Evolutionary conservation across 64 coral and sea anemone species (phyloP).

Genomic region (Anthopleura sola): DNA sequence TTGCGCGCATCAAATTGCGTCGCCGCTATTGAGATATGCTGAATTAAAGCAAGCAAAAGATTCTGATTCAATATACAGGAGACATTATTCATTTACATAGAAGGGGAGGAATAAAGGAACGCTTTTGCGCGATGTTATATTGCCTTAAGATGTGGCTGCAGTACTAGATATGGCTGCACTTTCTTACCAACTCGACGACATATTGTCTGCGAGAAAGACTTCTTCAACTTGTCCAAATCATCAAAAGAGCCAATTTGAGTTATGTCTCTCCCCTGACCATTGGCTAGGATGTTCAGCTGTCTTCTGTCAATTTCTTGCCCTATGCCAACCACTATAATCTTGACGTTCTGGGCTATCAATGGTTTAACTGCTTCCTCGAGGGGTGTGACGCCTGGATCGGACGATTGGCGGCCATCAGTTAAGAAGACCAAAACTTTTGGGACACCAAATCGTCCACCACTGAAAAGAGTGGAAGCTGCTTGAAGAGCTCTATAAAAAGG

Average conservation of each 20-base stretch:
- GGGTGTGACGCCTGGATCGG: conserved; percentile 20
- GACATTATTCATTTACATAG: no score
- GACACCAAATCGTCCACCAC: conserved; percentile 27
- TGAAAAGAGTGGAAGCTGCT: conserved; percentile 12
- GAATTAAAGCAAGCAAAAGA: no score
- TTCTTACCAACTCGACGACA: conserved; percentile 29
- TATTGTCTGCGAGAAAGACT: conserved; percentile 17
- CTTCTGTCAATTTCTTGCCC: conserved; percentile 46
- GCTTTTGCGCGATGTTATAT: no score
- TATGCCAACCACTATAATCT: conserved; percentile 53
- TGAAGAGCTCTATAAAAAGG: conserved; percentile 13
- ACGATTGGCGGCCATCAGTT: conserved; percentile 59
- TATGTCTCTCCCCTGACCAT: conserved; percentile 17
- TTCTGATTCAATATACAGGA: no score
- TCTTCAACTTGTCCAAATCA: conserved; percentile 38
- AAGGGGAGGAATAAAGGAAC: no score
- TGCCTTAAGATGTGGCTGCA: no score
- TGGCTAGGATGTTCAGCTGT: conserved; percentile 27
- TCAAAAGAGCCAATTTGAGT: conserved; percentile 51
- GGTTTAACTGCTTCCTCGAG: conserved; percentile 42
- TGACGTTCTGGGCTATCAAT: conserved; percentile 23
- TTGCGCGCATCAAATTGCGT: no score
- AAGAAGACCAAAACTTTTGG: conserved; percentile 49
- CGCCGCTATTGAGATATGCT: no score
- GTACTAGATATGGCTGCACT: no score